phyloP scores from a whole-genome alignment of 1,140 invertebrate genomes.

The Calephelis virginiensis region DNA sequence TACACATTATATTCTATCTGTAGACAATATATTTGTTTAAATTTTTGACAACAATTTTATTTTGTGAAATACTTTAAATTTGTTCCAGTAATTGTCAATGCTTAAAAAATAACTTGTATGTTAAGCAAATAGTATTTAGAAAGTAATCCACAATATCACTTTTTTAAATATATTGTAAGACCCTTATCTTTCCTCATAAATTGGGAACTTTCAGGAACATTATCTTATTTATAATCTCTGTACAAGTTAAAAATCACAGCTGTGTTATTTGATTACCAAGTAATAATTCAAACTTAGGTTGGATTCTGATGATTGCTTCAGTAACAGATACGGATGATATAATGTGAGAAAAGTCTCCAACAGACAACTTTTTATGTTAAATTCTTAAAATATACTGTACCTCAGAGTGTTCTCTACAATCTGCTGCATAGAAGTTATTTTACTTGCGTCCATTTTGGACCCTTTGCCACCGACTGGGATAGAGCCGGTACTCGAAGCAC shows the following conservation, averaged over 20 bases:
- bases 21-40: too few relatives aligned
- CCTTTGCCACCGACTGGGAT: slow-evolving; percentile 43
- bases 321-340: not conserved
- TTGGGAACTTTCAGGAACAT: not conserved
- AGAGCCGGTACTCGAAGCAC: slow-evolving; percentile 43
- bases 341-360: not conserved
- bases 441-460: slow-evolving; percentile 68
- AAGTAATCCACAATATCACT: too few relatives aligned
- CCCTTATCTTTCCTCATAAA: not conserved
- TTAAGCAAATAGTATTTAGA: too few relatives aligned
- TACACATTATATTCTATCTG: too few relatives aligned
- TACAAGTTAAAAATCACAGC: not conserved
- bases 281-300: not conserved
- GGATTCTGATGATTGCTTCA: too few relatives aligned
- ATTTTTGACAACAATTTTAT: too few relatives aligned
- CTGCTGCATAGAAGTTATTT: slow-evolving; percentile 74
- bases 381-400: slow-evolving; percentile 36
- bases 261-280: not conserved
- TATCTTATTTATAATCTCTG: too few relatives aligned
- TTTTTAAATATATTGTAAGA: too few relatives aligned
- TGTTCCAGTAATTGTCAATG: too few relatives aligned
- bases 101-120: too few relatives aligned
- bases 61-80: too few relatives aligned
- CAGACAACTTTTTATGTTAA: not conserved
- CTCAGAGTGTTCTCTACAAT: slow-evolving; percentile 75